phyloP scores from a whole-genome alignment of 2,113 vertebrate genomes.

The Eulemur macaco region DNA sequence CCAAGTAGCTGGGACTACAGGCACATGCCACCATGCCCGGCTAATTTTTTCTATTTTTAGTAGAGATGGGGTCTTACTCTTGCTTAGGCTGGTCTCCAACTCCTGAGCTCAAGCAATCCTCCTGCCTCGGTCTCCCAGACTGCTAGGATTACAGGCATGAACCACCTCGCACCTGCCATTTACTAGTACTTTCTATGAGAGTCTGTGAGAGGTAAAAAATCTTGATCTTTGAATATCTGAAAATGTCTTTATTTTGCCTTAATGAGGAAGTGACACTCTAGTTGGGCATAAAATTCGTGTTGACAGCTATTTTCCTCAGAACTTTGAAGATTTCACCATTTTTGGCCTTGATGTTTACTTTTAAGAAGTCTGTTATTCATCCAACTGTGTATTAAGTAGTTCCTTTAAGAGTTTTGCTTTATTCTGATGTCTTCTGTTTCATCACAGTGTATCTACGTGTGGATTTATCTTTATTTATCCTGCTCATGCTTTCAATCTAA shows the following conservation, averaged over 20 bases:
- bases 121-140: no score
- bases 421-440: neutral
- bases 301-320: neutral
- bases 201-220: neutral
- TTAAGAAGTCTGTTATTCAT: neutral
- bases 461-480: neutral
- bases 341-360: neutral
- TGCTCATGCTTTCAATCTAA: neutral
- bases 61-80: no score
- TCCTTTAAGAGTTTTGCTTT: constrained; percentile 13
- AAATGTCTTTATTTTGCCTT: neutral
- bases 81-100: no score
- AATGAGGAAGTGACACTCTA: neutral
- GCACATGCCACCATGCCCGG: no score
- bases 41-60: no score
- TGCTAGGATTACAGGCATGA: no score
- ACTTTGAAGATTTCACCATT: constrained; percentile 10
- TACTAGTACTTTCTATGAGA: neutral
- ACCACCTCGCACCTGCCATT: neutral
- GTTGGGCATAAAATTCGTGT: constrained; percentile 32
- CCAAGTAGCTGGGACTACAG: no score
- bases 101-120: no score
- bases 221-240: neutral
- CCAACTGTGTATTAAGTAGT: neutral
- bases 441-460: neutral